Conservation (phyloP, 2,113 vertebrate species). For the Elaphurus davidianus region DNA sequence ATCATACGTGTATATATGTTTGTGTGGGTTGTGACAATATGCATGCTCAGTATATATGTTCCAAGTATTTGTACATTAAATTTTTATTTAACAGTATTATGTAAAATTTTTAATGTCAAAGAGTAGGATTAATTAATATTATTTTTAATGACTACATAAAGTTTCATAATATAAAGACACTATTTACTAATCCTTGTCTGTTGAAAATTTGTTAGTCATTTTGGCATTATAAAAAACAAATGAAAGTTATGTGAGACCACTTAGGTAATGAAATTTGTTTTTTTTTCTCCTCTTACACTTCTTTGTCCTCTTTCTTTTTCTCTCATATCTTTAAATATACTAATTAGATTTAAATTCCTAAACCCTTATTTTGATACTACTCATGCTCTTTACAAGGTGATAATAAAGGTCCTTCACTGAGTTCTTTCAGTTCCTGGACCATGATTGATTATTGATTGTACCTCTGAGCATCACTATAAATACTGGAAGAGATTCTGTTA, state of each 20-base stretch:
- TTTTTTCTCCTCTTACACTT: neutral
- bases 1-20: no score
- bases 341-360: neutral
- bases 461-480: neutral
- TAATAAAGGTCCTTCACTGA: neutral
- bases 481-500: neutral
- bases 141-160: neutral
- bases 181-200: neutral
- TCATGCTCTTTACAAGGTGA: neutral
- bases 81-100: neutral
- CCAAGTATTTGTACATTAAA: neutral
- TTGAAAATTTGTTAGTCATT: neutral
- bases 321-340: neutral
- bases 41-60: neutral
- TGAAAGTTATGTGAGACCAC: neutral
- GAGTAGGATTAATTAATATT: neutral
- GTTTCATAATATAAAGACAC: neutral
- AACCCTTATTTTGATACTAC: neutral
- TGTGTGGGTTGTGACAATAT: neutral
- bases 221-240: neutral
- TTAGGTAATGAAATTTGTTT: neutral
- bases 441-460: neutral
- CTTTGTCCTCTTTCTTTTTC: neutral
- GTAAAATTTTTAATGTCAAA: neutral
- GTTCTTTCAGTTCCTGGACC: neutral